Evolutionary conservation across 2,113 vertebrate species (phyloP).

Genomic region (Dissostichus mawsoni): DNA sequence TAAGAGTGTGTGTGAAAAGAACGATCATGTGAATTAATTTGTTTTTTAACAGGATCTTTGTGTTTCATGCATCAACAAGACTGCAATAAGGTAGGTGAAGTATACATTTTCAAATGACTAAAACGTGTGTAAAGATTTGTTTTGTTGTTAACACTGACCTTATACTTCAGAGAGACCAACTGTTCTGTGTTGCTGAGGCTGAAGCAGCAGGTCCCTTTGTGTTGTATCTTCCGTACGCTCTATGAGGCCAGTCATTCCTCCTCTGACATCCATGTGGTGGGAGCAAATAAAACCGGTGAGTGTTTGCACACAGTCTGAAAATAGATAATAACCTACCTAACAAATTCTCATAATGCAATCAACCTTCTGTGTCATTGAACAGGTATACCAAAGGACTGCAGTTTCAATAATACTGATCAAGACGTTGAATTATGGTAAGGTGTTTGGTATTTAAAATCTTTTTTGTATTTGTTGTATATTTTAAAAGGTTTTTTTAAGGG

Average conservation of each 20-base stretch:
- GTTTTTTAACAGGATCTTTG: slow-evolving; percentile 60
- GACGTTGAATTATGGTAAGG: slow-evolving; percentile 65
- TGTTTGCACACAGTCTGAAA: not conserved
- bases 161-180: slow-evolving; percentile 38
- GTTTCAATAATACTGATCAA: slow-evolving; percentile 46
- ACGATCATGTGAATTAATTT: not conserved
- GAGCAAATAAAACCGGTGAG: slow-evolving; percentile 66
- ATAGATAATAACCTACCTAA: not conserved
- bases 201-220: slow-evolving; percentile 24
- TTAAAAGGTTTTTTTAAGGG: not conserved
- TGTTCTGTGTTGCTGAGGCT: slow-evolving; percentile 66
- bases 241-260: slow-evolving; percentile 28
- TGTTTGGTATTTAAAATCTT: not conserved
- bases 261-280: slow-evolving; percentile 44
- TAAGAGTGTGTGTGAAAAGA: not conserved
- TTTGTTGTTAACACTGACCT: slow-evolving; percentile 1
- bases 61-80: slow-evolving; percentile 44
- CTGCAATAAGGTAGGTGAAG: slow-evolving; percentile 59
- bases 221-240: slow-evolving; percentile 70
- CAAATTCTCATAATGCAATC: not conserved
- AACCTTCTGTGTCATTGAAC: slow-evolving; percentile 30
- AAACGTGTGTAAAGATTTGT: rapidly evolving
- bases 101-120: not conserved
- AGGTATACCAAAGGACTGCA: slow-evolving; percentile 45
- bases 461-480: too few species aligned